Evolutionary conservation across 1,140 invertebrate genomes (phyloP).

Genomic region (Scaptomyza pallida): DNA sequence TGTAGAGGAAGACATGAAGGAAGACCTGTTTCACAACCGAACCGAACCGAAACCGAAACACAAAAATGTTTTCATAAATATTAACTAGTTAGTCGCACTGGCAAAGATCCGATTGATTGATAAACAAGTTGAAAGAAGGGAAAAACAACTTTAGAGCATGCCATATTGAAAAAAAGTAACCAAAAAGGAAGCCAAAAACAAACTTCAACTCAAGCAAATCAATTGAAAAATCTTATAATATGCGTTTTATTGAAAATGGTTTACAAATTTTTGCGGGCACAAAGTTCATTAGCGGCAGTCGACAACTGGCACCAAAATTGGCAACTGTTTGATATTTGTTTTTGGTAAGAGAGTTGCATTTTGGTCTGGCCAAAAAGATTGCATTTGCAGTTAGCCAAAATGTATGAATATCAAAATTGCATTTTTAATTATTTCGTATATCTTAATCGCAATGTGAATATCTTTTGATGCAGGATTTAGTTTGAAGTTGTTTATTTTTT

Average conservation of each 20-base stretch:
- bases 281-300: slow-evolving; percentile 33
- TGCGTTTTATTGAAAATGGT: slow-evolving; percentile 35
- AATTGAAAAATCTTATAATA: slow-evolving; percentile 43
- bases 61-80: slow-evolving; percentile 72
- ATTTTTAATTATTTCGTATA: slow-evolving; percentile 12
- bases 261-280: slow-evolving; percentile 26
- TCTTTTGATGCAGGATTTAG: background rate
- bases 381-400: slow-evolving; percentile 63
- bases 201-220: slow-evolving; percentile 26
- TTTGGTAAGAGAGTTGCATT: background rate
- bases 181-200: slow-evolving; percentile 46
- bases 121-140: slow-evolving; percentile 58
- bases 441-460: background rate
- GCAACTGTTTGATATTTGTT: background rate
- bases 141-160: slow-evolving; percentile 61
- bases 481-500: no score
- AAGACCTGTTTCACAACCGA: slow-evolving; percentile 29
- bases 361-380: slow-evolving; percentile 18
- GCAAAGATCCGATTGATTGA: slow-evolving; percentile 47
- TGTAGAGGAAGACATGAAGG: background rate
- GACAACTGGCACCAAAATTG: slow-evolving; percentile 1
- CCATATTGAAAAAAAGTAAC: slow-evolving; percentile 46
- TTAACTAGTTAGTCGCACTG: slow-evolving; percentile 47
- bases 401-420: background rate
- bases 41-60: background rate